Evolutionary conservation across 2,888 invertebrate species (phyloP), one percentile per base, ranked within the genome.

Genomic region (Agrenia bidenticulata): DNA sequence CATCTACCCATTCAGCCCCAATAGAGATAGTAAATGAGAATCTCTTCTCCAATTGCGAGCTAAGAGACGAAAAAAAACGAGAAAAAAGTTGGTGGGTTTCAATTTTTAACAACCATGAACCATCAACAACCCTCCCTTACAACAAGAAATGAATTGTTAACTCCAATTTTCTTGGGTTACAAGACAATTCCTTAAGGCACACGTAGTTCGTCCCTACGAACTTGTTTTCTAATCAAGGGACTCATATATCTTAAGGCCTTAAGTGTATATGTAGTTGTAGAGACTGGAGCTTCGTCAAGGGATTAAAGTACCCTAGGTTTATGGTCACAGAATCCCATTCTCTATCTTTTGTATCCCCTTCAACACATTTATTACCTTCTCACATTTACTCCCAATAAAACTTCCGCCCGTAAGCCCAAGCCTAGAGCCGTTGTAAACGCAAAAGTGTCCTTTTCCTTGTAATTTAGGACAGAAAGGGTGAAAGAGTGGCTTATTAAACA

Each of bases 321-420:
- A 32, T 32, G 32, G 32, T 32, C 32, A 32, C 32, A 32, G 32
- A 32, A 7, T 11, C 32, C 32, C 4, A 32, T 32, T 32, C 24
- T 15, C 23, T 51, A 51, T 51, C 51, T 51, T 51, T 51, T 51
- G 51, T 51, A 51, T 23, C 51, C 51, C 51, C 51, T 23, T 51
- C 51, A 51, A 51, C 51, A 51, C 51, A 51, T 51, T 51, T 51
- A 51, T 51, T 51, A 13, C 51, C 51, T 23, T 51, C 51, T 24
- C 51, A 51, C 23, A 51, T 51, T 51, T 23, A 51, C 23, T 7
- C 51, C 51, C 51, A 51, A 51, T 51, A 51, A 51, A 51, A 51
- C 51, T 51, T 51, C 51, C 51, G 51, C 51, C 51, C n/a, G 9
- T 24, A 19, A 21, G 19, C 24, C 24, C 51, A 17, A 13, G n/a